Conservation (phyloP, 2,113 vertebrate genomes). For the Ginglymostoma cirratum region DNA sequence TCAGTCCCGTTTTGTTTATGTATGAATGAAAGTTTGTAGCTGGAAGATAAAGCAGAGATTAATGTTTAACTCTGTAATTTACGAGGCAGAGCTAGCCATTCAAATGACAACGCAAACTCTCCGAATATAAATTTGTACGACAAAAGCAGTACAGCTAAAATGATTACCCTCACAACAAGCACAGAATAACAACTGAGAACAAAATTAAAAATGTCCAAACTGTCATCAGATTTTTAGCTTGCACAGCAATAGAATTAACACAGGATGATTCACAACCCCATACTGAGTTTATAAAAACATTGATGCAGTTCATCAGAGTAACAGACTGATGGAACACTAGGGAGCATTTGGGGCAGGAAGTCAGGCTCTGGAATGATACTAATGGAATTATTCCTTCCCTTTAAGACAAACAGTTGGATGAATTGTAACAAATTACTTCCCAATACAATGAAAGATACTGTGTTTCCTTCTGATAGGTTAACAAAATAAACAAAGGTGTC, state of each 20-base stretch:
- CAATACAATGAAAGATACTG: neutral
- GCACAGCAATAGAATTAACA: conserved; percentile 74
- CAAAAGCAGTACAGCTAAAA: neutral
- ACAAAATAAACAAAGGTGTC: neutral
- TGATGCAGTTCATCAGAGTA: conserved; percentile 81
- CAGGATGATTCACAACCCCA: conserved; percentile 88
- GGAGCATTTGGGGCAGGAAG: conserved; percentile 78
- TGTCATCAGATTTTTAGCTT: conserved; percentile 65
- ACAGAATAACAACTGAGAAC: conserved; percentile 44
- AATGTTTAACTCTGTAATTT: neutral
- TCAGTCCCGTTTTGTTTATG: neutral
- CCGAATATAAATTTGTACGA: neutral
- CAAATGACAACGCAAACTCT: neutral
- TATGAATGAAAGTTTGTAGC: neutral
- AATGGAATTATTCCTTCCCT: conserved; percentile 84
- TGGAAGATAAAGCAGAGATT: neutral
- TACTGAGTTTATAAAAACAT: conserved; percentile 86
- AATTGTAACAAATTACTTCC: conserved; percentile 42
- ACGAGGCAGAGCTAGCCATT: neutral
- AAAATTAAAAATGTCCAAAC: conserved; percentile 59
- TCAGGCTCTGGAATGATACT: conserved; percentile 87
- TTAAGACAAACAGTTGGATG: conserved; percentile 83
- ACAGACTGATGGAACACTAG: conserved; percentile 73
- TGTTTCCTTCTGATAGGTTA: neutral
- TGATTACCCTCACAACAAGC: neutral